Evolutionary conservation across 2,113 vertebrate species (phyloP).

Genomic region (Notiomystis cincta): DNA sequence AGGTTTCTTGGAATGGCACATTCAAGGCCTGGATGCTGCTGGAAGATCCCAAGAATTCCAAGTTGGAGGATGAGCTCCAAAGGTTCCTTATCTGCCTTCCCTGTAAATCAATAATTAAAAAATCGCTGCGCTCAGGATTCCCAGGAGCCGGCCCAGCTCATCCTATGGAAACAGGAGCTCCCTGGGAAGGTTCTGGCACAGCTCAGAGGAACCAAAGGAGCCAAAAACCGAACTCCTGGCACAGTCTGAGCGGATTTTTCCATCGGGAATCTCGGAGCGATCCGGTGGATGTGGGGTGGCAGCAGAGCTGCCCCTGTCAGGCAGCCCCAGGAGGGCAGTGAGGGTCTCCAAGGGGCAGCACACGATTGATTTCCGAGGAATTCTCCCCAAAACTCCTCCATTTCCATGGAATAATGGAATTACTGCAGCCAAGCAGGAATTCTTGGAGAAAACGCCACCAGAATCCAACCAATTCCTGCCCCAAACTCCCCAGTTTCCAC

Average conservation of each 20-base stretch:
- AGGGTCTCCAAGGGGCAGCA: background rate
- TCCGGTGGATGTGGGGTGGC: fast-evolving
- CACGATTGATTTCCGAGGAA: background rate
- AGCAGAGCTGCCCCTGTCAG: background rate
- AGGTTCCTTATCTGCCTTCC: background rate
- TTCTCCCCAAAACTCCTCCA: background rate
- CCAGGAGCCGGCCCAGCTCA: background rate
- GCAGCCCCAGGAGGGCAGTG: background rate
- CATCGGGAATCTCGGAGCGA: background rate
- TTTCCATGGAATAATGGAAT: background rate
- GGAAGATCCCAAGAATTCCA: fast-evolving
- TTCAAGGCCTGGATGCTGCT: fast-evolving
- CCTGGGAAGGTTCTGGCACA: too few relatives aligned
- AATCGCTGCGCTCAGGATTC: fast-evolving
- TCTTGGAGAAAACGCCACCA: background rate
- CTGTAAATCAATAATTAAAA: background rate
- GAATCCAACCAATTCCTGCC: background rate
- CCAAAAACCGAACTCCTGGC: background rate
- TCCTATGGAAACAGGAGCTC: background rate
- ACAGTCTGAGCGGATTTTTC: background rate
- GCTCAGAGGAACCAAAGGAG: background rate
- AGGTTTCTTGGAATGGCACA: fast-evolving
- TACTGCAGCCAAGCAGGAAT: background rate
- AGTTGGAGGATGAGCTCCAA: background rate
- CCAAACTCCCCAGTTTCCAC: background rate